Percentiles rank a stretch among this genome's conserved stretches.
Conservation (phyloP, 2,888 invertebrate genomes). For the Temnothorax ravouxi region DNA sequence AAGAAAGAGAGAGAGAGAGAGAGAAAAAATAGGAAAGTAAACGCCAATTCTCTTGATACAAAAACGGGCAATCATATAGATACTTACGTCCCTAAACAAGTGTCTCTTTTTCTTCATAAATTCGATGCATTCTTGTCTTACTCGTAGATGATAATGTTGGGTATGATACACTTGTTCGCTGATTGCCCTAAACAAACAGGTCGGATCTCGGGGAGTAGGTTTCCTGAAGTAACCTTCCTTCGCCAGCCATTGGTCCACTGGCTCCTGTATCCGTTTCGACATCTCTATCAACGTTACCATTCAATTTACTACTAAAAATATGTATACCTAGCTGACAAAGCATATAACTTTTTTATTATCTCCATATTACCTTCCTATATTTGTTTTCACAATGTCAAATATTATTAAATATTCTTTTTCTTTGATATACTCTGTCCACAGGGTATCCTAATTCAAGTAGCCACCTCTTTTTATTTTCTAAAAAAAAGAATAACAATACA, state of each 20-base stretch:
- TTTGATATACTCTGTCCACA: not conserved
- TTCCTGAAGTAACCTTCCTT: slow-evolving; percentile 94
- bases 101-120: slow-evolving; percentile 90
- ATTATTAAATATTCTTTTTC: not conserved
- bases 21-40: not conserved
- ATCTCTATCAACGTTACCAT: slow-evolving; percentile 81
- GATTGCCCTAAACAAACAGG: slow-evolving; percentile 95
- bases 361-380: not conserved
- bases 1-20: slow-evolving; percentile 18
- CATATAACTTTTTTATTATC: not conserved
- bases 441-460: not conserved
- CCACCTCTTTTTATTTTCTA: not conserved
- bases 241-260: slow-evolving; percentile 90
- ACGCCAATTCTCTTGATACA: not conserved
- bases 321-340: not conserved
- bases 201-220: slow-evolving; percentile 95
- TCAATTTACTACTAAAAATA: not conserved
- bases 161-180: slow-evolving; percentile 93
- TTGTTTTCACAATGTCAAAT: not conserved
- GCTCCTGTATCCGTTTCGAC: slow-evolving; percentile 78
- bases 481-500: not conserved
- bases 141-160: slow-evolving; percentile 91
- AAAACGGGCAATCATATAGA: not conserved
- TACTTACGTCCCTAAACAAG: slow-evolving; percentile 89
- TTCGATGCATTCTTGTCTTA: slow-evolving; percentile 91